These are phyloP conservation scores for Pygmarrhopalites habei DNA, from an alignment of 1,140 invertebrate species.

Conservation along the genomic window DNA sequence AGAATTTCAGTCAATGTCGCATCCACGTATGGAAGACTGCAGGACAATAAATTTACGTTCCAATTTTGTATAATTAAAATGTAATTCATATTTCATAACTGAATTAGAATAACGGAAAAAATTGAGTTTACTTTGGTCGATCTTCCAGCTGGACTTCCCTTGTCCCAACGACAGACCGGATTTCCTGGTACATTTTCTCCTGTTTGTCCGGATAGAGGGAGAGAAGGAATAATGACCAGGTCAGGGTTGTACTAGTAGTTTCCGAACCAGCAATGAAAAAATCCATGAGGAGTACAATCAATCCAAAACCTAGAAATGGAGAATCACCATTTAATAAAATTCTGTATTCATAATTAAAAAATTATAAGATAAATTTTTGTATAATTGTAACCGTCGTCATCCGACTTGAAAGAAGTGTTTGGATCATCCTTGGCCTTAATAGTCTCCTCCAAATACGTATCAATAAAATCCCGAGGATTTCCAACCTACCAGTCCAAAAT, in stretches of 20 bases:
- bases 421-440: neutral
- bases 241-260: conserved; percentile 64
- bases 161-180: conserved; percentile 51
- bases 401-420: neutral
- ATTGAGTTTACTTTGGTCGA: conserved; percentile 40
- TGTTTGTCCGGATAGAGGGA: conserved; percentile 60
- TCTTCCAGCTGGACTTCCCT: conserved; percentile 43
- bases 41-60: conserved; percentile 39
- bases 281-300: conserved; percentile 3
- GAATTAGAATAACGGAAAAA: neutral
- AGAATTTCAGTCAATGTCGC: conserved; percentile 65
- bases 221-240: conserved; percentile 63
- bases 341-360: neutral
- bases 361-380: neutral
- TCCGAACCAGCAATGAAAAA: conserved; percentile 39
- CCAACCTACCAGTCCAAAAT: too few relatives aligned
- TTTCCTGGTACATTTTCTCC: conserved; percentile 56
- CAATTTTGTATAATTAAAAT: neutral
- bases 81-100: neutral
- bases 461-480: too few relatives aligned
- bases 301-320: neutral
- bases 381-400: neutral
- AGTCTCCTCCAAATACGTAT: conserved; percentile 57
- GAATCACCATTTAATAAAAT: neutral
- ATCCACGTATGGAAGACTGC: conserved; percentile 68